Percentiles rank a stretch among this genome's conserved stretches.
These are phyloP conservation scores for Scelioninae gen. 1 DNA, from an alignment of 2,888 invertebrate species.

Conservation along the genomic window DNA sequence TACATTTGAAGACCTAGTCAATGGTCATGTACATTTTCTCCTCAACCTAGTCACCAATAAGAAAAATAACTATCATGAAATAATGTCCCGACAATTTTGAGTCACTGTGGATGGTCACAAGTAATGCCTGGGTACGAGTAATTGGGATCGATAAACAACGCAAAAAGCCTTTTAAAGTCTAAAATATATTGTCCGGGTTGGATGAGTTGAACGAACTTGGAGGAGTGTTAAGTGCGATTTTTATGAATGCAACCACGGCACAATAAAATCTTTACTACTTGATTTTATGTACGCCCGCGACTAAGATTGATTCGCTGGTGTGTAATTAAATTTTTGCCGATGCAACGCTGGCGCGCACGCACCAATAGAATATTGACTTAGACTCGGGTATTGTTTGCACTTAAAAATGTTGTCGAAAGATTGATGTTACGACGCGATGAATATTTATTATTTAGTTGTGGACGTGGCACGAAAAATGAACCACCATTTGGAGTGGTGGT, in stretches of 20 bases:
- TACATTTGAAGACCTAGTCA: not conserved
- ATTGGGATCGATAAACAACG: constrained; percentile 14
- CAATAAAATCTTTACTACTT: constrained; percentile 39
- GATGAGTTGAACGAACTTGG: constrained; percentile 25
- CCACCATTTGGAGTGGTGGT: constrained; percentile 23
- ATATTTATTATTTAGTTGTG: constrained; percentile 48
- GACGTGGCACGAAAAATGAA: constrained; percentile 22
- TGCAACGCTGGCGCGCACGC: not conserved
- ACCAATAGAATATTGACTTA: constrained; percentile 26
- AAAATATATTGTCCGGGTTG: not conserved
- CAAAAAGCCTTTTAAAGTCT: not conserved
- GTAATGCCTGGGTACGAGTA: not conserved
- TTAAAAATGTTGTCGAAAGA: constrained; percentile 31
- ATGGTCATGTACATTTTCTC: not conserved
- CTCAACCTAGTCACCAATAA: not conserved
- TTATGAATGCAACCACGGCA: constrained; percentile 17
- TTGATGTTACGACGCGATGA: constrained; percentile 29
- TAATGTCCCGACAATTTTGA: no score
- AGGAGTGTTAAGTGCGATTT: constrained; percentile 19
- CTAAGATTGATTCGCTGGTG: constrained; percentile 15
- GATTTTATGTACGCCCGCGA: constrained; percentile 31
- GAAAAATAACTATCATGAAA: no score
- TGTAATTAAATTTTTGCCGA: constrained; percentile 42
- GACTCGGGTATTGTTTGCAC: constrained; percentile 22
- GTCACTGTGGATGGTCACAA: no score